These are phyloP conservation scores for Tupaia tana DNA, from an alignment of 2,113 vertebrate species.

Conservation along the genomic window DNA sequence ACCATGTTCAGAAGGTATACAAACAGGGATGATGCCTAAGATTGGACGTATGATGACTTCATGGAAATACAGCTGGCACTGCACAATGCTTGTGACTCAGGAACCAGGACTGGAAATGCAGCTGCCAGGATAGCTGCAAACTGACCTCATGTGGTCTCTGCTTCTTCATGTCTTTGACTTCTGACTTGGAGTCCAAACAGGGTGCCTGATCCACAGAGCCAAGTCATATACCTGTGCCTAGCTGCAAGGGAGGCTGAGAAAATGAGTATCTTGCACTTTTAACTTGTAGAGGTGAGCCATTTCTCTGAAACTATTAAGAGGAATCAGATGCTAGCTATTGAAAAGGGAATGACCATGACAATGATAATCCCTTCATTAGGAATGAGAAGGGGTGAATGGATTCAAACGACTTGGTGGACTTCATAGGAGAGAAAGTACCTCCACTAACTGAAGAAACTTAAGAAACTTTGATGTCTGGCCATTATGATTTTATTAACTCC, in stretches of 20 bases:
- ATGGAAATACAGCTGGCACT: neutral
- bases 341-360: neutral
- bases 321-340: neutral
- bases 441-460: conserved; percentile 42
- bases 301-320: neutral
- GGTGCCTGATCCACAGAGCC: neutral
- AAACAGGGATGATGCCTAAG: neutral
- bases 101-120: neutral
- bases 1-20: no score
- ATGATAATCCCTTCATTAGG: neutral
- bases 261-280: neutral
- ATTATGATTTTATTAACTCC: conserved; percentile 66
- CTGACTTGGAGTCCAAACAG: neutral
- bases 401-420: conserved; percentile 43
- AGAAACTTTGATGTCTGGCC: neutral
- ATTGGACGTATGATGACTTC: rapidly evolving
- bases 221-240: neutral
- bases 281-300: neutral
- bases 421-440: conserved; percentile 14
- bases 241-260: conserved; percentile 38
- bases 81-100: neutral
- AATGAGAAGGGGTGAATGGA: neutral
- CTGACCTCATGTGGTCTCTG: rapidly evolving
- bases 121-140: neutral
- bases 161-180: neutral